Evolutionary conservation across 2,113 vertebrate genomes (phyloP), one percentile per base, ranked within the genome.

Genomic region (Oostethus manadensis): DNA sequence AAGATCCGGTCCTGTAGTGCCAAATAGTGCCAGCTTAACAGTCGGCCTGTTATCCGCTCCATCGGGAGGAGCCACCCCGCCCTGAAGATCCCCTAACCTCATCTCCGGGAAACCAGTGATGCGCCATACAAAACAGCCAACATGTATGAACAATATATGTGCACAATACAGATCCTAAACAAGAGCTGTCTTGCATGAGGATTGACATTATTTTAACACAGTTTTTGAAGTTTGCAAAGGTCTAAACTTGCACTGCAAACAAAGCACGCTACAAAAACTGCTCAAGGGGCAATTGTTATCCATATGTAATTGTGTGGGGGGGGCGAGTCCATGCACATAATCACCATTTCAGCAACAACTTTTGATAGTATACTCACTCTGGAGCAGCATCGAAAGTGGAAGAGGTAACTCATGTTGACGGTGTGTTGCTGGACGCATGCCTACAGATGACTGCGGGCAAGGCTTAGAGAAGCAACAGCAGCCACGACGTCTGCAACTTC

Each of bases 31-130:
- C 0, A 20, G 0, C 77, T 85, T 85, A 56, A n/a, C 57, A 56
- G 21, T 40, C 0, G 66, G 59, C 46, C 73, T 65, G 88, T 91
- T 77, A 89, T 92, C 79, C 85, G 42, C 64, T 74, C 51, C 78
- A 55, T 68, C 5, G n/a, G 66, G 73, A 60, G 81, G 75, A 71
- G 84, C 83, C 86, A 89, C 89, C 83, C 69, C 80, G 64, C 88
- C 86, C 77, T 26, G 64, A 56, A 51, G 38, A 69, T 54, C 60
- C 62, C 35, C 64, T 66, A 11, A 22, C 13, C 38, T 54, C 56
- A 29, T 43, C 56, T 55, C 76, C 29, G 53, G 40, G 50, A 63
- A 46, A 63, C 40, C 69, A 68, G 63, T 40, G 26, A 50, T 35
- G 50, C 42, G 15, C 11, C 18, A 5, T 20, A 68, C 50, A 10